These are phyloP conservation scores for Mus pahari DNA, from an alignment of 2,113 vertebrate genomes.

Conservation along the genomic window DNA sequence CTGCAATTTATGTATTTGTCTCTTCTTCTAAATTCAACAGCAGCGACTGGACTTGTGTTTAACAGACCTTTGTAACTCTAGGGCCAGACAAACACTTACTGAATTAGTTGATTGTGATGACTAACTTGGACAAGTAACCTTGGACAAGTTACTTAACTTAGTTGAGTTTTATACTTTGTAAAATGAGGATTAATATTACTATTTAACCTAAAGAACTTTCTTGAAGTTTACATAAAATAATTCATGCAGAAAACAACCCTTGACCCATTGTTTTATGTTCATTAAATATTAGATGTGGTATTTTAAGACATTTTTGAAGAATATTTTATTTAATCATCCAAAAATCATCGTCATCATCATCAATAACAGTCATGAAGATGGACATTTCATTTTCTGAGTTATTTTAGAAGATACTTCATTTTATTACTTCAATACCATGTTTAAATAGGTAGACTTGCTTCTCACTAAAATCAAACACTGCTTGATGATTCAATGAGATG, in stretches of 20 bases:
- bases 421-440: background rate
- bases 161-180: constrained; percentile 22
- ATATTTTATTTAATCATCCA: constrained; percentile 22
- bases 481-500: background rate
- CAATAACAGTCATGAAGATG: constrained; percentile 18
- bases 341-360: constrained; percentile 4
- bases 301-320: background rate
- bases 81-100: constrained; percentile 10
- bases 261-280: background rate
- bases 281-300: constrained; percentile 1
- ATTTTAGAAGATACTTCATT: background rate
- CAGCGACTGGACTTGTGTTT: background rate
- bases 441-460: background rate
- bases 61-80: constrained; percentile 30
- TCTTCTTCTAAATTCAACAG: background rate
- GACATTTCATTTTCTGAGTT: background rate
- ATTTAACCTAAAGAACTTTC: background rate
- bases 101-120: background rate
- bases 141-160: background rate
- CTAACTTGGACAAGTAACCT: background rate
- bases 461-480: background rate
- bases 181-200: background rate
- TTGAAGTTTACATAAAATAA: constrained; percentile 37
- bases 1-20: constrained; percentile 48
- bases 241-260: background rate